A percentile compares a stretch with the other conserved stretches of the same genome.
Conservation (phyloP, 2,113 vertebrate species). For the Donacobius atricapilla region DNA sequence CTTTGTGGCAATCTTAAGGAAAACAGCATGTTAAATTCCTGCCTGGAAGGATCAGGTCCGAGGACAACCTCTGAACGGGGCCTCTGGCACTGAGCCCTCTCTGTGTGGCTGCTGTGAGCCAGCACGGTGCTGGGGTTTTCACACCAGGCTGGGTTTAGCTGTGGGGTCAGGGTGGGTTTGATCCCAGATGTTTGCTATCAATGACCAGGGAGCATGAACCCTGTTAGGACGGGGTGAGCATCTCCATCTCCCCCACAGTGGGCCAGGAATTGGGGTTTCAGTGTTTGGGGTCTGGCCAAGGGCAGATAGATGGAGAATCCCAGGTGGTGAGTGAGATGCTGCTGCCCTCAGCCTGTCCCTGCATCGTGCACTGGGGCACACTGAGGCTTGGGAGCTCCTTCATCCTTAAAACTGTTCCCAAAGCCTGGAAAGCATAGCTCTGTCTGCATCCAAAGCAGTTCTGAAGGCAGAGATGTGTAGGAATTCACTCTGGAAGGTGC, state of each 20-base stretch:
- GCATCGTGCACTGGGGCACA: not conserved
- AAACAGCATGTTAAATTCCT: constrained; percentile 20
- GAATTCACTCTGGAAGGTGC: not conserved
- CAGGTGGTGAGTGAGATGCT: fast-evolving
- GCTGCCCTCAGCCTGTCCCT: not conserved
- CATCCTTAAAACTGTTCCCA: not conserved
- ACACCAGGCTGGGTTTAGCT: not conserved
- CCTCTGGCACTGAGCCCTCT: not conserved
- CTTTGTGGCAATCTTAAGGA: not conserved
- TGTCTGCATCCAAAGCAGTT: not conserved
- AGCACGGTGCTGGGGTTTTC: not conserved
- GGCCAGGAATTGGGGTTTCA: not conserved
- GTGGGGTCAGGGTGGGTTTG: not conserved
- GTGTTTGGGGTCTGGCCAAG: not conserved
- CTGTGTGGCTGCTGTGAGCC: not conserved
- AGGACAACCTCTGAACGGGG: not conserved
- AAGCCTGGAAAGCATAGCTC: fast-evolving
- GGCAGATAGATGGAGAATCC: not conserved
- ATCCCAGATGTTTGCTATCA: not conserved
- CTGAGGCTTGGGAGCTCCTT: not conserved
- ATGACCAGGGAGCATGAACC: not conserved
- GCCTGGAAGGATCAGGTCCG: not conserved
- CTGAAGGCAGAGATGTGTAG: not conserved
- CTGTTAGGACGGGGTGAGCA: not conserved
- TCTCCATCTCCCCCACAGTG: not conserved